phyloP scores from a whole-genome alignment of 2,113 vertebrate species.

The Pelecanoides urinatrix region DNA sequence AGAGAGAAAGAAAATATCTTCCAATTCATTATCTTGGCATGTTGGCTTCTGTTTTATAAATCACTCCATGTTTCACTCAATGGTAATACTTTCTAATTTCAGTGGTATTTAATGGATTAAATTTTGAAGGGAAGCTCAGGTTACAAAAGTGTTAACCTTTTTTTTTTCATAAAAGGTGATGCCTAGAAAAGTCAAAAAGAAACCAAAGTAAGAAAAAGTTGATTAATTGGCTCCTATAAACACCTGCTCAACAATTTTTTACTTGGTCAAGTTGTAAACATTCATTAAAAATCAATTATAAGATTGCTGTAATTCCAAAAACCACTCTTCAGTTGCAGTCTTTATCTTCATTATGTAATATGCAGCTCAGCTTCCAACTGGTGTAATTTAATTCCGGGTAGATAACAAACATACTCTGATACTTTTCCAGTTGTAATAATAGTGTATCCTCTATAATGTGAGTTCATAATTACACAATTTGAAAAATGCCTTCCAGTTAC shows the following conservation, averaged over 20 bases:
- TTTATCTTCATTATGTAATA: not conserved
- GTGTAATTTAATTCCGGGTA: not conserved
- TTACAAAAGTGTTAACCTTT: not conserved
- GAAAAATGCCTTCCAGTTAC: not conserved
- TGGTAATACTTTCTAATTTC: not conserved
- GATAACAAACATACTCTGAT: not conserved
- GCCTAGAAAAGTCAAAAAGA: not conserved
- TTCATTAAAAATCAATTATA: not conserved
- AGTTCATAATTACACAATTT: not conserved
- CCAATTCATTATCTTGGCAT: not conserved
- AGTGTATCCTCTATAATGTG: not conserved
- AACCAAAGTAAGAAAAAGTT: not conserved
- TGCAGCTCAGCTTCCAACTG: not conserved
- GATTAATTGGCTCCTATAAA: not conserved
- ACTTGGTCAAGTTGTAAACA: not conserved
- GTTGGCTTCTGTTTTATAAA: not conserved
- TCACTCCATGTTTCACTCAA: not conserved
- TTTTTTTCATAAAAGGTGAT: not conserved
- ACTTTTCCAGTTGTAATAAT: not conserved
- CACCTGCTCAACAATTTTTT: not conserved
- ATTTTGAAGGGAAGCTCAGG: not conserved
- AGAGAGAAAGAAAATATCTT: not conserved
- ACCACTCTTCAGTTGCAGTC: not conserved
- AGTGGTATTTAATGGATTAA: not conserved
- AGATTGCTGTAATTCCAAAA: not conserved